Evolutionary conservation across 2,888 invertebrate species (phyloP).

Genomic region (Amorpha juglandis): DNA sequence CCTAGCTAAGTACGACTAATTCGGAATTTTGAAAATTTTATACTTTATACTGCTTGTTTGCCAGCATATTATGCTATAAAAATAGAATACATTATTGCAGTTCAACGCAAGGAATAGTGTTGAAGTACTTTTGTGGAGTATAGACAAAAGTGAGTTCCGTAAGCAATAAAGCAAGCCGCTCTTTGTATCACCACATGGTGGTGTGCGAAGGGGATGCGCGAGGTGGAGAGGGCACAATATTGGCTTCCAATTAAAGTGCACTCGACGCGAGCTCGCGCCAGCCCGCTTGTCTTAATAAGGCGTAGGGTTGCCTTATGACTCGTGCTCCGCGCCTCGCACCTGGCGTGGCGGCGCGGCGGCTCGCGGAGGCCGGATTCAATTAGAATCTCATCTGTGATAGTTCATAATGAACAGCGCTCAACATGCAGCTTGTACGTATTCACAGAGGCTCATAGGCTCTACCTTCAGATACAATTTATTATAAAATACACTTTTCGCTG

Average conservation of each 20-base stretch:
- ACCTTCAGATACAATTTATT: too few species aligned
- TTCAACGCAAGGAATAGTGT: not conserved
- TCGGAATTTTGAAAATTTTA: too few species aligned
- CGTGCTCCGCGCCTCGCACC: not conserved
- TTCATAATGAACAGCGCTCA: not conserved
- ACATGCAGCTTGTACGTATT: not conserved
- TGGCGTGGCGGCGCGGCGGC: not conserved
- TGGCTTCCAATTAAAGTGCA: conserved; percentile 21
- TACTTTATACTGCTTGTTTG: too few species aligned
- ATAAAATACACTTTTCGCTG: too few species aligned
- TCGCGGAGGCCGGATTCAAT: not conserved
- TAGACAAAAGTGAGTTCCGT: not conserved
- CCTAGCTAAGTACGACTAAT: too few species aligned
- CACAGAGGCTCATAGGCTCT: too few species aligned
- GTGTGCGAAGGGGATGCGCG: not conserved
- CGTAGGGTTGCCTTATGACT: not conserved
- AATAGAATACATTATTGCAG: too few species aligned
- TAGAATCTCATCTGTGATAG: not conserved
- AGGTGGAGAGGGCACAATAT: conserved; percentile 1
- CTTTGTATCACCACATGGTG: not conserved
- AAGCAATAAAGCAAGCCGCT: not conserved
- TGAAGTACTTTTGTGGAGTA: not conserved
- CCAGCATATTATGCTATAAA: too few species aligned
- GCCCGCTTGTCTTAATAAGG: conserved; percentile 13
- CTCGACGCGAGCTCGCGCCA: conserved; percentile 7